Base-by-base conservation (phyloP, 1,140 invertebrate species). In the Drosophila novamexicana region DNA sequence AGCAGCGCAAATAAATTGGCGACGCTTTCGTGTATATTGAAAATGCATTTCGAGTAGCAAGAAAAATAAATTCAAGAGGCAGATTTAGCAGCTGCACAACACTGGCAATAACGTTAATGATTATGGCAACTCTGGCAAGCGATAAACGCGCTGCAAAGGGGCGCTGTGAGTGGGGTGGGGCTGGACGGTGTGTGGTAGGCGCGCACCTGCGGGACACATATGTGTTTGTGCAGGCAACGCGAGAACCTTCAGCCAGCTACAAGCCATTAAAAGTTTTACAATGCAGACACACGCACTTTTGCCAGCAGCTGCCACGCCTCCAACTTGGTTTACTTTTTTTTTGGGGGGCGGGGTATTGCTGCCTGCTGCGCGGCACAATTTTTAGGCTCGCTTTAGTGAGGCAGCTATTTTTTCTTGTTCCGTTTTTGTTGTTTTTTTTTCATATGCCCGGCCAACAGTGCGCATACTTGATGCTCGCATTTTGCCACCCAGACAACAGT, bases 201-300 rank as follows among this genome's bases (percentile, higher is more conserved):
- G 42, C 58, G 69, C 84, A 89, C 77, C 80, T 89, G 84, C 73
- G 77, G 77, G 65, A 66, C 84, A 89, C 80, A 89, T 75, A 73
- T 84, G 83, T 71, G 45, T 36, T 2, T 47, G 53, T 18, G 8
- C 4, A 32, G 14, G 52, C 8, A 57, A 29, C 53, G 18, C 22
- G 39, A 29, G 54, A 59, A 32, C 57, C 57, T 29, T 57, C 44
- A 29, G 50, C 45, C 42, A 40, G 42, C 68, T 77, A 58, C 62
- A 52, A 39, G 71, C 85, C 84, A 89, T 89, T 89, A 89, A 84
- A 89, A 89, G 77, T 89, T 89, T 89, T 89, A 89, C 84, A 89
- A 89, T 89, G 84, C 84, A 89, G 84, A 84, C 84, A 89, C 84
- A 89, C 84, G 84, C 84, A 89, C 84, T 89, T 89, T 67, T 75